phyloP scores from a whole-genome alignment of 2,888 invertebrate species.

The Xanthia togata region DNA sequence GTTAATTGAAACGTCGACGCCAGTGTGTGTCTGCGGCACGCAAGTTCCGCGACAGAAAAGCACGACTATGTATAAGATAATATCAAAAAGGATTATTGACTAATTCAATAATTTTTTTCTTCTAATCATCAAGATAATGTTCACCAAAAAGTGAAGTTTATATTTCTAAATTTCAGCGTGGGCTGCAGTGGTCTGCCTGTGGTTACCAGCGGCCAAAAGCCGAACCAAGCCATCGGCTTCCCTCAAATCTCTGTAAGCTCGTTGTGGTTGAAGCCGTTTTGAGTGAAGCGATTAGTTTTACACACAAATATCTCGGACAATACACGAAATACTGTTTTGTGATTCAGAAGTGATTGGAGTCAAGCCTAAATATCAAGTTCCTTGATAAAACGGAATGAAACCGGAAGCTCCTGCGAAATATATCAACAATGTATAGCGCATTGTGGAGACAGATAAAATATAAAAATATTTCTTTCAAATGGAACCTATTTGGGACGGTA shows the following conservation, averaged over 20 bases:
- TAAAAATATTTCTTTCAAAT: constrained; percentile 43
- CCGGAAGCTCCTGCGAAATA: constrained; percentile 39
- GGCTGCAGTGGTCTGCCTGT: constrained; percentile 22
- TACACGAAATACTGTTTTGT: constrained; percentile 18
- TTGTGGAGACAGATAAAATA: constrained; percentile 35
- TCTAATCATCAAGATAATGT: not conserved
- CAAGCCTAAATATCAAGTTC: constrained; percentile 22
- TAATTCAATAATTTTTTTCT: not conserved
- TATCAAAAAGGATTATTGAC: not conserved
- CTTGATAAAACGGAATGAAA: constrained; percentile 35
- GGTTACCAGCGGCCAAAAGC: constrained; percentile 21
- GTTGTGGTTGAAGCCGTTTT: constrained; percentile 40
- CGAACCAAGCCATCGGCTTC: constrained; percentile 18
- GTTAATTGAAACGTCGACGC: constrained; percentile 17
- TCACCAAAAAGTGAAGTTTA: not conserved
- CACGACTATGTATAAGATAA: not conserved
- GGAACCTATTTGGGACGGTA: constrained; percentile 43
- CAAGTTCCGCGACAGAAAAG: constrained; percentile 1
- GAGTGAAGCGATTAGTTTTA: constrained; percentile 36
- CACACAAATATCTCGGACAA: not conserved
- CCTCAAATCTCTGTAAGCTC: constrained; percentile 35
- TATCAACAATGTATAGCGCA: constrained; percentile 31
- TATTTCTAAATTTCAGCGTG: constrained; percentile 5
- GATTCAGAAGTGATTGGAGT: not conserved
- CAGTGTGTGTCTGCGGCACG: not conserved